Evolutionary conservation across 1,140 invertebrate species (phyloP).

Genomic region (Lasioglossum albipes): DNA sequence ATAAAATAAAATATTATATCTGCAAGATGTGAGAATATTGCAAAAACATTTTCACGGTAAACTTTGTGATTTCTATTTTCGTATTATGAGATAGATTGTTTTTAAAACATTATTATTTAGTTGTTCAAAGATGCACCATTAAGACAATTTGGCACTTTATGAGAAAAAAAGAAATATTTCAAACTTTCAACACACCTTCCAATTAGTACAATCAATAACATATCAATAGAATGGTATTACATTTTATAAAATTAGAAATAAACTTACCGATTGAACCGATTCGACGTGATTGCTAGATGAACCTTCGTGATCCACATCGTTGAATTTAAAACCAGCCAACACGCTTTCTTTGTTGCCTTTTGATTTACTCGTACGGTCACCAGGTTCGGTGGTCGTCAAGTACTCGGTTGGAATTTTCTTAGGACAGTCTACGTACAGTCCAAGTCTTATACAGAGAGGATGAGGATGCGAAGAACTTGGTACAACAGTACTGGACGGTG

Average conservation of each 20-base stretch:
- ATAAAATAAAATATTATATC: neutral
- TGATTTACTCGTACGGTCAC: slow-evolving; percentile 52
- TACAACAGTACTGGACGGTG: slow-evolving; percentile 65
- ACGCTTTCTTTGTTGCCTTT: slow-evolving; percentile 51
- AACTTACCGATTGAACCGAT: slow-evolving; percentile 33
- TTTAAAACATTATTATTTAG: too few relatives aligned
- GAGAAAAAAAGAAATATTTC: too few relatives aligned
- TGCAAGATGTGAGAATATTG: too few relatives aligned
- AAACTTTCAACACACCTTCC: too few relatives aligned
- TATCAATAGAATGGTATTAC: neutral
- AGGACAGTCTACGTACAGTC: slow-evolving; percentile 49
- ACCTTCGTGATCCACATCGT: slow-evolving; percentile 80
- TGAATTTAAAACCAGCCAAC: slow-evolving; percentile 65
- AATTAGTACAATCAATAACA: neutral
- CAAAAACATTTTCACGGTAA: too few relatives aligned
- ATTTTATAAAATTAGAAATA: neutral
- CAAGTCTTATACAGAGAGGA: slow-evolving; percentile 65
- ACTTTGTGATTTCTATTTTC: too few relatives aligned
- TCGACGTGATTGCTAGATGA: slow-evolving; percentile 78
- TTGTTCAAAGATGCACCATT: too few relatives aligned
- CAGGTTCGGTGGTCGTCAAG: slow-evolving; percentile 83
- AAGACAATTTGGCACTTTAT: too few relatives aligned
- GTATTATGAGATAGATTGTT: too few relatives aligned
- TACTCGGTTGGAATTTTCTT: slow-evolving; percentile 90
- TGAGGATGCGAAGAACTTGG: slow-evolving; percentile 78